These are phyloP conservation scores for Dromiciops gliroides DNA, from an alignment of 2,113 vertebrate genomes.

Conservation along the genomic window DNA sequence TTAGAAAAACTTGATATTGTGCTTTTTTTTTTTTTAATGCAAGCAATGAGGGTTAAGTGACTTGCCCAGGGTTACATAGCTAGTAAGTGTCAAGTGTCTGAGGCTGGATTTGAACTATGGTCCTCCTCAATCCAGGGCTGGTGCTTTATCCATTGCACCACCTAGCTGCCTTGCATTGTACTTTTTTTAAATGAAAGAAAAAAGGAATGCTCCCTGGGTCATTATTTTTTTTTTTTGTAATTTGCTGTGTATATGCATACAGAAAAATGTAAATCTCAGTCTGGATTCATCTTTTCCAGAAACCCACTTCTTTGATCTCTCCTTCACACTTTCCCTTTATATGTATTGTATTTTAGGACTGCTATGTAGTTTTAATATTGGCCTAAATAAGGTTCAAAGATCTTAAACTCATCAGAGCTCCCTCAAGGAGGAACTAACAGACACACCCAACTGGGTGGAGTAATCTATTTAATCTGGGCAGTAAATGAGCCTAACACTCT, in stretches of 20 bases:
- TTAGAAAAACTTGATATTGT: background rate
- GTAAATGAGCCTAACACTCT: too few relatives aligned
- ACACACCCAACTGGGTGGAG: too few relatives aligned
- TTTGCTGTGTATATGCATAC: background rate
- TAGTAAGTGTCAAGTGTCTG: too few relatives aligned
- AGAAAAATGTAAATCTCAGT: background rate
- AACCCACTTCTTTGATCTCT: background rate
- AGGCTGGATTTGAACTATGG: too few relatives aligned
- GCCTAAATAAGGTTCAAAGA: slow-evolving; percentile 22
- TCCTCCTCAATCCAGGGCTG: too few relatives aligned
- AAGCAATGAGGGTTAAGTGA: too few relatives aligned
- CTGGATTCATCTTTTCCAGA: background rate
- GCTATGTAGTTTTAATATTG: background rate
- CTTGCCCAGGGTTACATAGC: too few relatives aligned
- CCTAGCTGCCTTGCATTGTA: too few relatives aligned
- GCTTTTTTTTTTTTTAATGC: background rate
- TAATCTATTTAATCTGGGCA: too few relatives aligned
- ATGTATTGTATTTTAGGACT: background rate
- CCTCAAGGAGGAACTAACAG: too few relatives aligned
- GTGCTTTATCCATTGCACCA: too few relatives aligned
- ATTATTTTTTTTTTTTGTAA: background rate
- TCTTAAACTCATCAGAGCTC: too few relatives aligned
- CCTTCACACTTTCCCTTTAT: background rate
- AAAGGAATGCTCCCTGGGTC: background rate
- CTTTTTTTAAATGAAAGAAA: background rate